Conservation (phyloP, 2,888 invertebrate species). For the Drosophila leonis region DNA sequence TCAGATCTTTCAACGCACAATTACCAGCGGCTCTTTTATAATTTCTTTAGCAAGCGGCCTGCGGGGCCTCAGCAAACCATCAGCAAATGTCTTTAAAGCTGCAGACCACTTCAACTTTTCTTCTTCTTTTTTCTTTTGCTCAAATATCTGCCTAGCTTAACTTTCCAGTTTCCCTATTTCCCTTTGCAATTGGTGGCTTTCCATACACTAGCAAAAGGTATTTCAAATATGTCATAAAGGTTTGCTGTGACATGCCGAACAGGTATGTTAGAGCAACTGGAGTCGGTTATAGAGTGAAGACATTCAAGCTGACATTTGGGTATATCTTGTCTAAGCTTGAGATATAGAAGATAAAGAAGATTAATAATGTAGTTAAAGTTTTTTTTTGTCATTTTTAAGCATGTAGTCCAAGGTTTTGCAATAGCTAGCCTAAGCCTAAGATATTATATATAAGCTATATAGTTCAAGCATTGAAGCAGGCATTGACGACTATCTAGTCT, state of each 20-base stretch:
- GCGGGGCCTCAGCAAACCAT: slow-evolving; percentile 25
- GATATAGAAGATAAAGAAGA: too few relatives aligned
- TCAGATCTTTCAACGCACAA: slow-evolving; percentile 74
- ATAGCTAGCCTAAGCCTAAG: too few relatives aligned
- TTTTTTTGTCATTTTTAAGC: too few relatives aligned
- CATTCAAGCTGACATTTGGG: not conserved
- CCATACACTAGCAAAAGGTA: slow-evolving; percentile 1
- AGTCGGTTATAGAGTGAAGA: not conserved
- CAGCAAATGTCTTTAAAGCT: slow-evolving; percentile 44
- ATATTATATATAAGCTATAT: too few relatives aligned
- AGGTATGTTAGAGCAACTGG: not conserved
- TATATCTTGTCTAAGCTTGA: not conserved
- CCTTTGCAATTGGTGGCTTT: slow-evolving; percentile 23
- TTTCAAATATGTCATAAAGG: not conserved
- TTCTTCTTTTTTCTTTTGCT: not conserved
- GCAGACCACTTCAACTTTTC: slow-evolving; percentile 17
- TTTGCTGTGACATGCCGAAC: not conserved
- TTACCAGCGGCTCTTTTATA: slow-evolving; percentile 81
- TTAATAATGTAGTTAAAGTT: too few relatives aligned
- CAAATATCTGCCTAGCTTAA: slow-evolving; percentile 27
- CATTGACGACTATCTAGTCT: too few relatives aligned
- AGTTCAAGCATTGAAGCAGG: too few relatives aligned
- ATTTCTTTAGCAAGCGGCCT: slow-evolving; percentile 55
- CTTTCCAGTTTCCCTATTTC: not conserved
- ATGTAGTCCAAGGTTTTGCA: too few relatives aligned